These are phyloP conservation scores for Spinus olivaceus DNA, from an alignment of 2,797 vertebrate genomes.

Conservation along the genomic window DNA sequence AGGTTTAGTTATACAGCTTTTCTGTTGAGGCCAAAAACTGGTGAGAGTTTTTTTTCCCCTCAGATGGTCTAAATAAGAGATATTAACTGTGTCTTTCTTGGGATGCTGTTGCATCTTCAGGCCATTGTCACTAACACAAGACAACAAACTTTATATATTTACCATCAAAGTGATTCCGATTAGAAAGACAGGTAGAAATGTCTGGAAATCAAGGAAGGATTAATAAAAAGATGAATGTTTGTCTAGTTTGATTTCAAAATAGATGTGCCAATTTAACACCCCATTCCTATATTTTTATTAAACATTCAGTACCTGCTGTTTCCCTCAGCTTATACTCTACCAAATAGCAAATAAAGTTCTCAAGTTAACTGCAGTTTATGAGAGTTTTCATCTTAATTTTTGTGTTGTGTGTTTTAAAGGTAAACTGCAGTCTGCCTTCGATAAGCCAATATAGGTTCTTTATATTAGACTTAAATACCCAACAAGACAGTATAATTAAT, in stretches of 20 bases:
- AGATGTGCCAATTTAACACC: not conserved
- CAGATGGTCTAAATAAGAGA: not conserved
- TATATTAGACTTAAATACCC: not conserved
- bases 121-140: not conserved
- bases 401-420: not conserved
- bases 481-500: not conserved
- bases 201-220: constrained; percentile 4
- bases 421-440: not conserved
- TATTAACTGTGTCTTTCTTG: not conserved
- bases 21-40: not conserved
- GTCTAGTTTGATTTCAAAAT: not conserved
- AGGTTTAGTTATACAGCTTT: not conserved
- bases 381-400: not conserved
- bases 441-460: not conserved
- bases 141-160: not conserved
- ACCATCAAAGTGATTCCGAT: not conserved
- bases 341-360: not conserved
- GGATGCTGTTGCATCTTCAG: not conserved
- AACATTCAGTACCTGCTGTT: not conserved
- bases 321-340: not conserved
- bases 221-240: not conserved
- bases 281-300: not conserved
- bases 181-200: not conserved
- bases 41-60: fast-evolving
- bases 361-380: not conserved